Percentiles rank a stretch among this genome's conserved stretches.
phyloP scores from a whole-genome alignment of 2,113 vertebrate genomes.

The Sporophila hypoxantha region DNA sequence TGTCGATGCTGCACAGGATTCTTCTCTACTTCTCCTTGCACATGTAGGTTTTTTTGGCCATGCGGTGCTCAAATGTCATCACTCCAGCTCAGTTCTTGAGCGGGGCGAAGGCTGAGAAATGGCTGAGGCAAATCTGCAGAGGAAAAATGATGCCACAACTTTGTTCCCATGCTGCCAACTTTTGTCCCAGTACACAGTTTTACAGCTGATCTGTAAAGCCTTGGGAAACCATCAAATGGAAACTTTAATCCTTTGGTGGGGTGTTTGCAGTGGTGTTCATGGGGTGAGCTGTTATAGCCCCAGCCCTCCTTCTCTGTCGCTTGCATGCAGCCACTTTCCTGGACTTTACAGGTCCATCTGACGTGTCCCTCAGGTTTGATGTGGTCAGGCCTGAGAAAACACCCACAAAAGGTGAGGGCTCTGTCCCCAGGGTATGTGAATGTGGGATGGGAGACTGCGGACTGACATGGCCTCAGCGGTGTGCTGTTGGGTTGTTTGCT shows the following conservation, averaged over 20 bases:
- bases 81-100: background rate
- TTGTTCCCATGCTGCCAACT: background rate
- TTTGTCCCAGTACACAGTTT: background rate
- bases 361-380: background rate
- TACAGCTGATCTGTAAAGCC: background rate
- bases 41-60: background rate
- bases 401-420: background rate
- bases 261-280: background rate
- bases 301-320: background rate
- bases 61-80: background rate
- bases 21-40: background rate
- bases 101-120: background rate
- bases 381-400: background rate
- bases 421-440: background rate
- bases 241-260: background rate
- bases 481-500: background rate
- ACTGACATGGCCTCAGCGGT: background rate
- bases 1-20: background rate
- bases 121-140: background rate
- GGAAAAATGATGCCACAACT: background rate
- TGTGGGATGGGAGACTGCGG: background rate
- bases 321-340: rapidly evolving
- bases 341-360: background rate
- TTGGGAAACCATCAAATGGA: background rate
- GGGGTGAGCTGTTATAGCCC: background rate